Evolutionary conservation across 2,113 vertebrate genomes (phyloP).

Genomic region (Thunnus thynnus): DNA sequence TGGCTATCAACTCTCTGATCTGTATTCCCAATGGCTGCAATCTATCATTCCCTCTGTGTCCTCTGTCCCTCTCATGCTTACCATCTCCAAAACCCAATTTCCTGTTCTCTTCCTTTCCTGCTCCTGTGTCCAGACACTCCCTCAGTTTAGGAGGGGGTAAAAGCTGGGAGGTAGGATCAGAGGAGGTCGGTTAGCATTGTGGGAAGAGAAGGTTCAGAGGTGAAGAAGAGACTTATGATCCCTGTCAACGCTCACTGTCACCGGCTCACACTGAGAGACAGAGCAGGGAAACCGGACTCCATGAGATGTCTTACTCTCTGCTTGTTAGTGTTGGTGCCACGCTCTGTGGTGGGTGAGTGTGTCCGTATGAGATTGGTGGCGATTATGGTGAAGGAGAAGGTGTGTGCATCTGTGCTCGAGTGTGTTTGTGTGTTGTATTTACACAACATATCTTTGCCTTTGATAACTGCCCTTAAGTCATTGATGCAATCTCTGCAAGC

Average conservation of each 20-base stretch:
- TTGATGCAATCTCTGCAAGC: slow-evolving; percentile 53
- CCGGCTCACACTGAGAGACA: not conserved
- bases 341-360: slow-evolving; percentile 19
- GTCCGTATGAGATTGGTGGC: slow-evolving; percentile 22
- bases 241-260: slow-evolving; percentile 24
- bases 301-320: slow-evolving; percentile 49
- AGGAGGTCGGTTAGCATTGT: not conserved
- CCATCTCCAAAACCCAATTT: slow-evolving; percentile 7
- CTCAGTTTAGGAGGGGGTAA: slow-evolving; percentile 6
- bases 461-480: slow-evolving; percentile 46
- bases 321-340: slow-evolving; percentile 28
- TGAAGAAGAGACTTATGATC: slow-evolving; percentile 19
- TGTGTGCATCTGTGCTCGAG: slow-evolving; percentile 5
- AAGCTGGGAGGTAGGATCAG: slow-evolving; percentile 27
- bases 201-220: slow-evolving; percentile 52
- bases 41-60: slow-evolving; percentile 37
- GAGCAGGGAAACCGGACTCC: slow-evolving; percentile 47
- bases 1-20: slow-evolving; percentile 35
- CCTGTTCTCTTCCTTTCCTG: slow-evolving; percentile 12
- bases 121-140: not conserved
- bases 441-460: slow-evolving; percentile 38
- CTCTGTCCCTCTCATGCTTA: not conserved
- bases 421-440: slow-evolving; percentile 38
- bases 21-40: slow-evolving; percentile 29
- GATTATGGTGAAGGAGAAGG: slow-evolving; percentile 40